phyloP scores from a whole-genome alignment of 1,140 invertebrate species.

The Araneus ventricosus region DNA sequence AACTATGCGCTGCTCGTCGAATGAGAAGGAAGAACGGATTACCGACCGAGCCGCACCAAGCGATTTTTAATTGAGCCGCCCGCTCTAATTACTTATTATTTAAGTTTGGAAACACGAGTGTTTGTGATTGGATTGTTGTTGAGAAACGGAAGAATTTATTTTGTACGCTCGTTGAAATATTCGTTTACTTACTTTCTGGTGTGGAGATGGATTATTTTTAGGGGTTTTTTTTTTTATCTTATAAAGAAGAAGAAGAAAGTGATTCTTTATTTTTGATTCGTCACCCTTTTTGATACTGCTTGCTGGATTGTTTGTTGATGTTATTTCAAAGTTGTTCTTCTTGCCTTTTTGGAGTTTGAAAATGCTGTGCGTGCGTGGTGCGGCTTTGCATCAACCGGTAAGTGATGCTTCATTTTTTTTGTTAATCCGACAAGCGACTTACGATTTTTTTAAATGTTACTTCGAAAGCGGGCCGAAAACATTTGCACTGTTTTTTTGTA shows the following conservation, averaged over 20 bases:
- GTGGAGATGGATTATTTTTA: conserved; percentile 3
- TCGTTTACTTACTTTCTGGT: background rate
- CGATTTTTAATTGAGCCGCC: conserved; percentile 3
- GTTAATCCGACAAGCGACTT: too few relatives aligned
- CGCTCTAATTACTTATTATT: background rate
- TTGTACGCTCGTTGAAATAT: background rate
- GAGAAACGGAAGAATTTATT: background rate
- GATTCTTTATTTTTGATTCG: background rate
- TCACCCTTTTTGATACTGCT: background rate
- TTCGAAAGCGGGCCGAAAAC: too few relatives aligned
- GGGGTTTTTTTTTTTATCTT: background rate
- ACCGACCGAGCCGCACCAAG: background rate
- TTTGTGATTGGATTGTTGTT: background rate
- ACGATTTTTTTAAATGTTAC: too few relatives aligned
- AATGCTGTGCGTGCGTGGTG: background rate
- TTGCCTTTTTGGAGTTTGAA: conserved; percentile 8
- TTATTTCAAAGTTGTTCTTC: background rate
- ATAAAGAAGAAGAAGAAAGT: background rate
- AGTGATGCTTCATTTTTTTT: too few relatives aligned
- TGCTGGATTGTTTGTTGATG: conserved; percentile 14
- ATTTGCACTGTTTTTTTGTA: too few relatives aligned
- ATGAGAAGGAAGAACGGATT: conserved; percentile 28
- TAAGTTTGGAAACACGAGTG: conserved; percentile 12
- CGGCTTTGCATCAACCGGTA: conserved; percentile 16
- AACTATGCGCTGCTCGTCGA: conserved; percentile 19